Percentiles rank a stretch among this genome's conserved stretches.
Evolutionary conservation across 2,797 vertebrate genomes (phyloP).

Genomic region (Thunnus albacares): DNA sequence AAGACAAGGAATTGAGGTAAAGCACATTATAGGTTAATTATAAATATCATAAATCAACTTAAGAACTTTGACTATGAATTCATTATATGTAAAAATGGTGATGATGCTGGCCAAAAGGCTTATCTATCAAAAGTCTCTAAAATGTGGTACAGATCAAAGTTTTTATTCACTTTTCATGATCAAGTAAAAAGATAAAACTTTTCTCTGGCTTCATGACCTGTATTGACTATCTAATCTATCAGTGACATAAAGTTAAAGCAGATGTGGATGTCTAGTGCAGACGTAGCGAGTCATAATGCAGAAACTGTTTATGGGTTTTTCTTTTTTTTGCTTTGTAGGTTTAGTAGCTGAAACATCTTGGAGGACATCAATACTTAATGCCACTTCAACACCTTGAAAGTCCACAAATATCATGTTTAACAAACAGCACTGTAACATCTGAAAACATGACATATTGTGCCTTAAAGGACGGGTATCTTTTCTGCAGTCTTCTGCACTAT

Average conservation of each 20-base stretch:
- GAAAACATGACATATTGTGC: constrained; percentile 47
- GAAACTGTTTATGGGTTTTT: background rate
- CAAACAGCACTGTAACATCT: constrained; percentile 8
- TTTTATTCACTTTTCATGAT: no score
- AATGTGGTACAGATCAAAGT: no score
- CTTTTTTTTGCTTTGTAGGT: background rate
- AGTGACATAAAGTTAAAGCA: background rate
- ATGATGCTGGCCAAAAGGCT: background rate
- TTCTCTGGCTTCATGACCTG: background rate
- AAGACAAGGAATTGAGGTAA: background rate
- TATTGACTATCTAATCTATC: background rate
- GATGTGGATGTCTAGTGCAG: background rate
- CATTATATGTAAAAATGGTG: background rate
- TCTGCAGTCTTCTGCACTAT: constrained; percentile 1
- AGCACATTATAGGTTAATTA: background rate
- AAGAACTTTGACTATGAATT: background rate
- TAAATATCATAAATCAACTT: background rate
- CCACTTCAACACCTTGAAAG: constrained; percentile 12
- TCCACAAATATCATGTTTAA: constrained; percentile 15
- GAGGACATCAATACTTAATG: background rate
- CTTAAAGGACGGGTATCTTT: constrained; percentile 37
- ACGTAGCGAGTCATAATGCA: no score
- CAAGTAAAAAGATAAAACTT: no score
- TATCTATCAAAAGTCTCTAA: no score
- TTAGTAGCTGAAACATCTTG: constrained; percentile 5